Base-by-base conservation (phyloP, 35 echinoderm and acorn worm genomes). In the Apostichopus californicus region DNA sequence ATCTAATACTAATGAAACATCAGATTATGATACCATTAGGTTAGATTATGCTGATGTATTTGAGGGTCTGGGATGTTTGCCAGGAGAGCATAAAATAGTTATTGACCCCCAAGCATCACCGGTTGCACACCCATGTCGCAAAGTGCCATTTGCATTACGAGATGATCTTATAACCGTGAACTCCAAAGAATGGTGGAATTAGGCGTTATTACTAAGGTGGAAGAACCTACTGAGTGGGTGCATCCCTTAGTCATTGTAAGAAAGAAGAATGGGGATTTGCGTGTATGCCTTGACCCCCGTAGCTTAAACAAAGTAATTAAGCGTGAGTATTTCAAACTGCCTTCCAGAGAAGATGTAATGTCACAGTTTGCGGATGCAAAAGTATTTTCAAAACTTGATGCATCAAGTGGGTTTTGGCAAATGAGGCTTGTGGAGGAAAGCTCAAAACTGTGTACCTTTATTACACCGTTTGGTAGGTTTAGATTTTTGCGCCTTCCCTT, bases 401-500 rank as follows among this genome's bases (percentile, higher is more conserved):
- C 92, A 15, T 81, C 59, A 9, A 89, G 34, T 15, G 95, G 95
- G 64, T 96, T 87, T 66, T 96, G 95, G 95, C 87, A 96, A 73
- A 84, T 96, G 18, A 59, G 79, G n/a, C 55, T 96, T 64, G 95
- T 94, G 71, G 61, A 86, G 12, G 28, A 90, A 78, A 86, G 78
- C 64, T 79, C 78, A 55, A 25, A 86, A 20, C 83, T 94, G 1
- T 86, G 64, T 11, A 88, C 93, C 34, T 96, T 96, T 63, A 94
- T 87, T 26, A 94, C 92, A 10, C 83, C 95, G 7, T 96, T 94
- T 92, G 95, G 95, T 6, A 87, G 93, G 53, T 96, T 63, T 46
- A 79, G 23, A 86, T 96, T 96, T 54, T 56, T 78, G 14, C 80
- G 95, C 23, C 54, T 96, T 18, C 92, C 93, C 20, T 96, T 93